Evolutionary conservation across 2,113 vertebrate species (phyloP).

Genomic region (Anarhynchus alexandrinus): DNA sequence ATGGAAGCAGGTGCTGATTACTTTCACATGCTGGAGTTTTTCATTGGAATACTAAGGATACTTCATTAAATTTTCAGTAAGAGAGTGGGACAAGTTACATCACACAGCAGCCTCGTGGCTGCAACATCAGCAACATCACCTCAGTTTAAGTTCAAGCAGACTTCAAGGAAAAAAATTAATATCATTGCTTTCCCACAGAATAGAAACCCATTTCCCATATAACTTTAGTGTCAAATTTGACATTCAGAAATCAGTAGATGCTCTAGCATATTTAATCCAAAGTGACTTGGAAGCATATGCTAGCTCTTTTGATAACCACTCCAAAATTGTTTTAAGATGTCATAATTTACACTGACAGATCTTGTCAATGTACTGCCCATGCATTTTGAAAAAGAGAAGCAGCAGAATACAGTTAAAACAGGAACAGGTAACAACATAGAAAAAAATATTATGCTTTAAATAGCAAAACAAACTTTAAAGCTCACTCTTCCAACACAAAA

Average conservation of each 20-base stretch:
- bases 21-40: not conserved
- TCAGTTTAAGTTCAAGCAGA: not conserved
- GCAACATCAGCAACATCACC: not conserved
- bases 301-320: not conserved
- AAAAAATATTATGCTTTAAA: not conserved
- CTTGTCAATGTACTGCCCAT: not conserved
- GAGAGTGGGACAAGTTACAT: not conserved
- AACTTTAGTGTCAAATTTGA: not conserved
- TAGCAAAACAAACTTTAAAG: not conserved
- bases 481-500: not conserved
- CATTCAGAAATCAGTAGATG: not conserved
- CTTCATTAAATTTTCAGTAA: not conserved
- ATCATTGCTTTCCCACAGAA: not conserved
- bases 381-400: not conserved
- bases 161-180: not conserved
- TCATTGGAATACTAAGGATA: not conserved
- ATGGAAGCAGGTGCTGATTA: not conserved
- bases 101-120: not conserved
- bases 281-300: not conserved
- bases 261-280: not conserved
- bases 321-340: not conserved
- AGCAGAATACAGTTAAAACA: not conserved
- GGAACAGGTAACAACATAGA: not conserved
- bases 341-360: not conserved
- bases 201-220: not conserved